Conservation (phyloP, 53 echinoderm and acorn worm species). For the Stichopus horrens region DNA sequence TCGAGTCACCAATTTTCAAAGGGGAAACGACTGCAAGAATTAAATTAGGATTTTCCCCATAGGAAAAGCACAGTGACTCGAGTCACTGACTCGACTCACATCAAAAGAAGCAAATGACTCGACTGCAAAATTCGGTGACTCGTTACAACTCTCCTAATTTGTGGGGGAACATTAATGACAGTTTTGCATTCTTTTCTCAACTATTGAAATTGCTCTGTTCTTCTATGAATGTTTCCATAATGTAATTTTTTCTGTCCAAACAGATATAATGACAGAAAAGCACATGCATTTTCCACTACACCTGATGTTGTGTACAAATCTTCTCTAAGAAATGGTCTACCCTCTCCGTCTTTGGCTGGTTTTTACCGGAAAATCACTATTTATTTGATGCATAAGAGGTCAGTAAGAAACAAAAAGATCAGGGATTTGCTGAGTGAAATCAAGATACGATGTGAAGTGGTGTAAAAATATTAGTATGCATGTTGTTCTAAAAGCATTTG, state of each 20-base stretch:
- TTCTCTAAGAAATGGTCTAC: background rate
- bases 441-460: background rate
- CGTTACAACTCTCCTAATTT: too few species aligned
- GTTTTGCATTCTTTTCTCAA: too few species aligned
- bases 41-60: too few species aligned
- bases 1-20: too few species aligned
- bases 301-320: slow-evolving; percentile 7
- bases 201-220: too few species aligned
- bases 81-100: too few species aligned
- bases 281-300: background rate
- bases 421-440: slow-evolving; percentile 16
- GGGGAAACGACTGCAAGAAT: too few species aligned
- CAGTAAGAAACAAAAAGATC: background rate
- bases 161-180: too few species aligned
- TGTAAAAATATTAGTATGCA: slow-evolving; percentile 4
- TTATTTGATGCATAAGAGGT: slow-evolving; percentile 28
- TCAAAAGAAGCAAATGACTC: too few species aligned
- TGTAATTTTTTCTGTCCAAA: slow-evolving; percentile 11
- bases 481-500: slow-evolving; percentile 19
- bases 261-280: slow-evolving; percentile 6
- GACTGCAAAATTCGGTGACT: too few species aligned
- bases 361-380: slow-evolving; percentile 16
- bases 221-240: too few species aligned
- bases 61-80: too few species aligned
- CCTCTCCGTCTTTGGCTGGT: slow-evolving; percentile 20